A percentile compares a stretch with the other conserved stretches of the same genome.
phyloP scores from a whole-genome alignment of 2,797 vertebrate genomes.

The Delichon dasypus region DNA sequence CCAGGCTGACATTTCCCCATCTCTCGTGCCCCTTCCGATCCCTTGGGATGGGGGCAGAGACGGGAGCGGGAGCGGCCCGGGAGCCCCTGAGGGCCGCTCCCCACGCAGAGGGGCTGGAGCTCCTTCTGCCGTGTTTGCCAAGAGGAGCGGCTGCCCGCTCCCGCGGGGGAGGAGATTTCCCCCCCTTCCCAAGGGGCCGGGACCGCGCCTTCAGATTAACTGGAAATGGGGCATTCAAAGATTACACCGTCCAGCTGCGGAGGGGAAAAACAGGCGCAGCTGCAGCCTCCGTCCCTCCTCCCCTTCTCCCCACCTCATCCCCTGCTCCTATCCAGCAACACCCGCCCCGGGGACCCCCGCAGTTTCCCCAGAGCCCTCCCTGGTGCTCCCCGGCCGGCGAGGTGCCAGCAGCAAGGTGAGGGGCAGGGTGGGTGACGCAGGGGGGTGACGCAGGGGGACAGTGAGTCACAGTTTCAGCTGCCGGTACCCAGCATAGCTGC shows the following conservation, averaged over 20 bases:
- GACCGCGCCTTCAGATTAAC: conserved; percentile 14
- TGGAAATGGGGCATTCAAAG: conserved; percentile 28
- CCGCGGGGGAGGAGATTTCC: not conserved
- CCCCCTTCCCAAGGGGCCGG: not conserved
- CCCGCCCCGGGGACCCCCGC: not conserved
- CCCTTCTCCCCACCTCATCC: not conserved
- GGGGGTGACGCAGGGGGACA: not conserved
- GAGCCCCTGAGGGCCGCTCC: not conserved
- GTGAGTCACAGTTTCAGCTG: conserved; percentile 43
- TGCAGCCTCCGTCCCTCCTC: not conserved
- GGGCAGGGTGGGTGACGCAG: not conserved
- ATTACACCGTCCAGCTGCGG: not conserved
- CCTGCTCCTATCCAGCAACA: not conserved
- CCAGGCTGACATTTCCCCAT: not conserved
- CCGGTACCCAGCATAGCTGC: not conserved
- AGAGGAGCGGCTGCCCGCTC: not conserved
- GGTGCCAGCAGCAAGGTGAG: not conserved
- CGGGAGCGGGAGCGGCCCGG: not conserved
- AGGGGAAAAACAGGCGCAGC: not conserved
- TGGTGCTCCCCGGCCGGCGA: fast-evolving
- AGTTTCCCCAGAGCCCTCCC: not conserved
- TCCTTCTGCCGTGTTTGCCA: not conserved
- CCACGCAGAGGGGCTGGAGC: fast-evolving
- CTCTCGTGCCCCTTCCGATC: not conserved
- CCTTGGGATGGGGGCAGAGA: fast-evolving